phyloP scores from a whole-genome alignment of 2,888 invertebrate genomes.

The Heliconius erato region DNA sequence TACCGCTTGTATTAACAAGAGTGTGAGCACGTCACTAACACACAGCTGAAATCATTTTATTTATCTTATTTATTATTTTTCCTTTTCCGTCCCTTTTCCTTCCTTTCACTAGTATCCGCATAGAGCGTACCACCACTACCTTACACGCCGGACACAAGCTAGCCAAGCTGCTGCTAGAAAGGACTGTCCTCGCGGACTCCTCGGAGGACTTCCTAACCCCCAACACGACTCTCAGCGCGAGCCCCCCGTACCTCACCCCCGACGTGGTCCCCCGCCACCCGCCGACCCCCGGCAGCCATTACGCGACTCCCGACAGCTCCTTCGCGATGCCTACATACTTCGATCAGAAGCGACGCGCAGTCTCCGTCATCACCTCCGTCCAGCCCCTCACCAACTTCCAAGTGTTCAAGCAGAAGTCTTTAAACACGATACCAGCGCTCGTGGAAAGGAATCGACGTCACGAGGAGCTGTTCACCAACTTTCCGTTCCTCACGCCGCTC shows the following conservation, averaged over 20 bases:
- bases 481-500: slow-evolving; percentile 86
- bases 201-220: slow-evolving; percentile 75
- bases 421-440: slow-evolving; percentile 79
- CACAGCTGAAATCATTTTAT: slow-evolving; percentile 69
- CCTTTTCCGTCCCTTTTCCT: slow-evolving; percentile 42
- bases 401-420: slow-evolving; percentile 80
- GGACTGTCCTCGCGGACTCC: slow-evolving; percentile 62
- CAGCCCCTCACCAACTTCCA: slow-evolving; percentile 80
- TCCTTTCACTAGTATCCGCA: slow-evolving; percentile 62
- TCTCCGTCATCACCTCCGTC: slow-evolving; percentile 68
- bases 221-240: slow-evolving; percentile 65
- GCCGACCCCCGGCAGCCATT: slow-evolving; percentile 67
- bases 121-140: slow-evolving; percentile 66
- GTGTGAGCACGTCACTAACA: slow-evolving; percentile 70
- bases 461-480: slow-evolving; percentile 84
- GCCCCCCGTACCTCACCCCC: slow-evolving; percentile 72
- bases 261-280: slow-evolving; percentile 72
- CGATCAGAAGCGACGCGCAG: slow-evolving; percentile 75
- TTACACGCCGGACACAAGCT: slow-evolving; percentile 64
- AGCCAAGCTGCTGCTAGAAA: slow-evolving; percentile 69
- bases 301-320: slow-evolving; percentile 65
- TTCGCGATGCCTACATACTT: slow-evolving; percentile 83
- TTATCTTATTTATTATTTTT: slow-evolving; percentile 58
- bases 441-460: slow-evolving; percentile 68
- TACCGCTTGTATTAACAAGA: slow-evolving; percentile 45